These are phyloP conservation scores for Oriolus oriolus DNA, from an alignment of 2,113 vertebrate genomes.

Conservation along the genomic window DNA sequence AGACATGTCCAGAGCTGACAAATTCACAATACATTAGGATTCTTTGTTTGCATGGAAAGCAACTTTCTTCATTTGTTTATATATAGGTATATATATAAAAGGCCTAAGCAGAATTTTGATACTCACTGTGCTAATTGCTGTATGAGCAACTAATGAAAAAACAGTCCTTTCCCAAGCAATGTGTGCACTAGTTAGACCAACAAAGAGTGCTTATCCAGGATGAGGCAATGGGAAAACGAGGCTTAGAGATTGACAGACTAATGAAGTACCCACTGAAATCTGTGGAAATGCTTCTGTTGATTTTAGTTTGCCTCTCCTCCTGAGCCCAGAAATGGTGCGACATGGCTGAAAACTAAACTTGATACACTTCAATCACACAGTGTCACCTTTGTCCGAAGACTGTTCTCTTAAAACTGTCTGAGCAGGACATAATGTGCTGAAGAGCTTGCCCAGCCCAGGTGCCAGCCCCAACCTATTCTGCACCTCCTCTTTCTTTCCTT, in stretches of 20 bases:
- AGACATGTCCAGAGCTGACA: neutral
- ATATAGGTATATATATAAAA: neutral
- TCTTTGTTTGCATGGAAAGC: neutral
- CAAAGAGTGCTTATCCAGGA: neutral
- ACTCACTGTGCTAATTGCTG: neutral
- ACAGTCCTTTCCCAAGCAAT: neutral
- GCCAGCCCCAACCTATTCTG: neutral
- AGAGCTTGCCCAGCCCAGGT: fast-evolving
- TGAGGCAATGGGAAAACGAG: neutral
- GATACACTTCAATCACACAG: neutral
- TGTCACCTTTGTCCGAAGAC: neutral
- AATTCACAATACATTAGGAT: neutral
- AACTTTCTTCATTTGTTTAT: neutral
- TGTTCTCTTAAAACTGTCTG: neutral
- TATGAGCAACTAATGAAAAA: neutral
- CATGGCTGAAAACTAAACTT: neutral
- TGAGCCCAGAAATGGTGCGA: neutral
- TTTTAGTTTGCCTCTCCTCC: neutral
- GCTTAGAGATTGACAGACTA: neutral
- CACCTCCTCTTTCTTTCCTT: neutral
- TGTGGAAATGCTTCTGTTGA: neutral
- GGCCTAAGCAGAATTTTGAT: neutral
- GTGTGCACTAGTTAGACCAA: neutral
- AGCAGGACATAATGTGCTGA: neutral
- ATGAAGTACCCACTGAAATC: neutral